Percentiles rank a stretch among this genome's conserved stretches.
These are phyloP conservation scores for Ooceraea biroi DNA, from an alignment of 1,140 invertebrate genomes.

Conservation along the genomic window DNA sequence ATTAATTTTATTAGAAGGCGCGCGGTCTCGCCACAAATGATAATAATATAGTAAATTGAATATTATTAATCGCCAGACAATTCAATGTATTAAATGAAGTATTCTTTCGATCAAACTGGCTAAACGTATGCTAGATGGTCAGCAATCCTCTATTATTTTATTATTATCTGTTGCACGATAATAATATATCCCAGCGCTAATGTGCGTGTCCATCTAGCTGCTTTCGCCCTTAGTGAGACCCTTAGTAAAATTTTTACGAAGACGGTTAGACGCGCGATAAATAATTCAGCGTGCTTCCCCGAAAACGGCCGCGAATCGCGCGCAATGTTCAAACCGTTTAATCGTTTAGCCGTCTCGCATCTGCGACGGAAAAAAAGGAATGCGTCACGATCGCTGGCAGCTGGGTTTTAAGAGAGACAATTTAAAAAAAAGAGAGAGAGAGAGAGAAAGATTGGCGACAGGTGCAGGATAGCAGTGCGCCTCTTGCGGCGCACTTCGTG, in stretches of 20 bases:
- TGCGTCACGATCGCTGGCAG: not conserved
- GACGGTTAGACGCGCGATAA: not conserved
- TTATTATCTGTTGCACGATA: too few species aligned
- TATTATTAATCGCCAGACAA: too few species aligned
- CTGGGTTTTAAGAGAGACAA: not conserved
- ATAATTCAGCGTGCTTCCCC: conserved; percentile 22
- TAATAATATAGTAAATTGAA: too few species aligned
- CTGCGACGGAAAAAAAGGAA: conserved; percentile 3
- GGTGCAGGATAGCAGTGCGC: conserved; percentile 1
- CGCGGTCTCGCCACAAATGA: not conserved
- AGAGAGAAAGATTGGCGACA: conserved; percentile 35
- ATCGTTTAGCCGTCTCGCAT: conserved; percentile 2
- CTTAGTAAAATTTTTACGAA: conserved; percentile 44
- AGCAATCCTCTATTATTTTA: too few species aligned
- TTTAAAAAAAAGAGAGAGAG: not conserved
- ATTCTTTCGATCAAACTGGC: too few species aligned
- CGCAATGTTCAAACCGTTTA: not conserved
- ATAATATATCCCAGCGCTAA: not conserved
- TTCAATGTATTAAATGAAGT: too few species aligned
- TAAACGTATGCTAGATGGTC: too few species aligned
- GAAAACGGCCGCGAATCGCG: not conserved
- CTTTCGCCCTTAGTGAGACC: not conserved
- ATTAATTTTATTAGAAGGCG: not conserved
- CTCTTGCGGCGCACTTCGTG: not conserved
- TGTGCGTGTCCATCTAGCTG: not conserved